Evolutionary conservation across 2,888 invertebrate genomes (phyloP), one percentile per base, ranked within the genome.

Genomic region (Mycalesis mineus): DNA sequence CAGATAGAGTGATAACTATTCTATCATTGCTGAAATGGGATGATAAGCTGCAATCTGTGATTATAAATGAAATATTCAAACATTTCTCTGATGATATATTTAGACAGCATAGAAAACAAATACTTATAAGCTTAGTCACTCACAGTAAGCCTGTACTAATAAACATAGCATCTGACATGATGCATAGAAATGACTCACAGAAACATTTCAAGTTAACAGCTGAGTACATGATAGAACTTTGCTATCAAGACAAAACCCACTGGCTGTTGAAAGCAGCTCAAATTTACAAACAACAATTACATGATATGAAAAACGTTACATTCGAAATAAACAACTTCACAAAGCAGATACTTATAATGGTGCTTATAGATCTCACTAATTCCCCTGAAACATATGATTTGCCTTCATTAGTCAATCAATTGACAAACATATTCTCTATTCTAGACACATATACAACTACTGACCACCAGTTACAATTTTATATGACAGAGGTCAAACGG

Each of bases 311-410:
- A 65, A 88, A 78, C 74, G 84, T 85, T 1, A 85, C 84, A 61
- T 90, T 86, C 63, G 88, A 88, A 72, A 89, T 89, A 3, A 88
- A 90, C 66, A 86, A 86, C 64, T 88, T 90, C 59, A 87, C 87
- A 1, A 89, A 88, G 72, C 90, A 90, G 73, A 84, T 90, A 57
- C 80, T 89, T 14, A 86, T 90, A 49, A 85, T 90, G 82, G 84
- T 88, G 57, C 79, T 90, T 0, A 88, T 90, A 61, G 89, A 89
- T 64, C 73, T 90, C 7, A 88, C 90, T 1, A 90, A 89, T 65
- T 84, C 84, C 59, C 80, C 83, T 8, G 88, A 90, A 68, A 86
- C 86, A 39, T 86, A 84, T 66, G 89, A 88, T 64, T 71, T 90
- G 55, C 80, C 84, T 29, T 84, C 87, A 7, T 69, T 88, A 40